Evolutionary conservation across 1,140 invertebrate genomes (phyloP).

Genomic region (Uloborus diversus): DNA sequence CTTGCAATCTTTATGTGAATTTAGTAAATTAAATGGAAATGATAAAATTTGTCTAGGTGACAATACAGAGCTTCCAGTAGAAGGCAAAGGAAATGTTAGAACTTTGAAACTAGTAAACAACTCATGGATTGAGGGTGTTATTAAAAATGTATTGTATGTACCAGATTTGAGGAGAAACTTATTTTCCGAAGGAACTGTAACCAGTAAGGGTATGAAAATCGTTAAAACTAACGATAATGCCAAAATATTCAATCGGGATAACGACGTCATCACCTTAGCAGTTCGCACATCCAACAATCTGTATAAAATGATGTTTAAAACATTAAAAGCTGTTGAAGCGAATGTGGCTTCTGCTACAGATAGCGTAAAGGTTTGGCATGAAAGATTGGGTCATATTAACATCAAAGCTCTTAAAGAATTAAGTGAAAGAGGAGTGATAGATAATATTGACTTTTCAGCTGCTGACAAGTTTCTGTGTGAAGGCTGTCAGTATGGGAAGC

Average conservation of each 20-base stretch:
- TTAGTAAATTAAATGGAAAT: neutral
- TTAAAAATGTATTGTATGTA: neutral
- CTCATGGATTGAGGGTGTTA: neutral
- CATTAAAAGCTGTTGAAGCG: neutral
- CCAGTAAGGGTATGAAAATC: constrained; percentile 6
- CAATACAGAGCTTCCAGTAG: neutral
- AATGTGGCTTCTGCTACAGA: neutral
- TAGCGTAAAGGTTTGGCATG: constrained; percentile 34
- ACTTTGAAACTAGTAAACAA: neutral
- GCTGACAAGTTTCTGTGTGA: constrained; percentile 13
- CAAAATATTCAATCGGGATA: neutral
- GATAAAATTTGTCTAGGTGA: neutral
- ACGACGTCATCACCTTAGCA: neutral
- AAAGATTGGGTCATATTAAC: constrained; percentile 22
- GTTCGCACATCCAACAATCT: neutral
- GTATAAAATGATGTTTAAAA: constrained; percentile 8
- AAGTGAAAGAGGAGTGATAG: constrained; percentile 7
- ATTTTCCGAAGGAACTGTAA: neutral
- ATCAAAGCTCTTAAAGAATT: neutral
- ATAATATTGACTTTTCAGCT: neutral
- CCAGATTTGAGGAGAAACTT: constrained; percentile 3
- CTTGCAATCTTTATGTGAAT: neutral
- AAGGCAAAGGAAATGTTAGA: constrained; percentile 2
- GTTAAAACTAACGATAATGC: neutral
- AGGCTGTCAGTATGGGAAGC: neutral